Conservation (phyloP, 1,140 invertebrate genomes). For the Stratiolaelaps scimitus region DNA sequence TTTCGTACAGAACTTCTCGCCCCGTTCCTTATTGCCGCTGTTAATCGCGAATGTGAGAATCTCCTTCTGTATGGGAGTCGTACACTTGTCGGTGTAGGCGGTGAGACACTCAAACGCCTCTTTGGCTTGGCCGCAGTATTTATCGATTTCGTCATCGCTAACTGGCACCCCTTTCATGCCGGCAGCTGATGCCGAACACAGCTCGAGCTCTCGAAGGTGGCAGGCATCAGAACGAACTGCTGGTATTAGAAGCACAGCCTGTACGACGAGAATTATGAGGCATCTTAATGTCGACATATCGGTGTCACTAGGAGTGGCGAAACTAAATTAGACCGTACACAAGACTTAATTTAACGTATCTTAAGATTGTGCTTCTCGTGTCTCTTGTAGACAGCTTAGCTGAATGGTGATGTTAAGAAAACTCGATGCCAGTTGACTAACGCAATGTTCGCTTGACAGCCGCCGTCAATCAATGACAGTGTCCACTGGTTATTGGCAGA, state of each 20-base stretch:
- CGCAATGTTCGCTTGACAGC: no score
- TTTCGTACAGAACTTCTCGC: slow-evolving; percentile 36
- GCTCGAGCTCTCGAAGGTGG: slow-evolving; percentile 37
- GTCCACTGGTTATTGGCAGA: no score
- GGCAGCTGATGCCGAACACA: slow-evolving; percentile 32
- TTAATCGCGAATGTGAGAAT: slow-evolving; percentile 34
- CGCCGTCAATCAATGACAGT: no score
- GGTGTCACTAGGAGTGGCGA: no score
- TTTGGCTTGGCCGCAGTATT: neutral
- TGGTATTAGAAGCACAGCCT: neutral
- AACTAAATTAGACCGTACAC: no score
- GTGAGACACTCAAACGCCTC: slow-evolving; percentile 34
- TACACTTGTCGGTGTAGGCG: slow-evolving; percentile 37
- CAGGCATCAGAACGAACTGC: slow-evolving; percentile 28
- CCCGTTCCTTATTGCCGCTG: slow-evolving; percentile 32
- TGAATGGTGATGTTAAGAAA: no score
- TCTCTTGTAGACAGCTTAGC: no score
- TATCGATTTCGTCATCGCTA: slow-evolving; percentile 13
- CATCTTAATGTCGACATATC: no score
- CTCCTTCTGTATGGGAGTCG: slow-evolving; percentile 37
- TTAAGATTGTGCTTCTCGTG: no score
- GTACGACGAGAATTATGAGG: no score
- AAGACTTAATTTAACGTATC: no score
- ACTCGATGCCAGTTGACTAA: no score
- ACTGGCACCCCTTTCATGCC: neutral